These are phyloP conservation scores for Drosophila elegans DNA, from an alignment of 1,140 invertebrate species.

Conservation along the genomic window DNA sequence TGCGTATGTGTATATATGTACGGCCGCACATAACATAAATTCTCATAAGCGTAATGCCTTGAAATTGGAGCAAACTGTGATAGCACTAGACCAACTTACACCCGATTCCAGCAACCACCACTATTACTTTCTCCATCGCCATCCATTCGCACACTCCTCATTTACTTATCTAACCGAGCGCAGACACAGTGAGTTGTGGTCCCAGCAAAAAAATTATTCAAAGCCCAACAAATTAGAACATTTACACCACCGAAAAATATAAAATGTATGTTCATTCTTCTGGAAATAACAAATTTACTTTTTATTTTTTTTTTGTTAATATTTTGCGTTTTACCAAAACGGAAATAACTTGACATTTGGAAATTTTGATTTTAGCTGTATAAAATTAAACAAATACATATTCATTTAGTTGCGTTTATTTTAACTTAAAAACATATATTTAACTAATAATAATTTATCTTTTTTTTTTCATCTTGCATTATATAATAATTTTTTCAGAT, in stretches of 20 bases:
- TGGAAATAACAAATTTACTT: too few species aligned
- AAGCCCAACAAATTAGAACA: neutral
- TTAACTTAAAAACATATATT: too few species aligned
- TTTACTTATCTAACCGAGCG: slow-evolving; percentile 43
- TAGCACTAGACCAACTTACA: slow-evolving; percentile 36
- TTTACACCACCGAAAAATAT: neutral
- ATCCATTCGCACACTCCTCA: slow-evolving; percentile 3
- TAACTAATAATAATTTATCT: too few species aligned
- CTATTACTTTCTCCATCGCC: slow-evolving; percentile 1
- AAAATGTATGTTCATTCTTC: neutral
- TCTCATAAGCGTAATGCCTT: slow-evolving; percentile 82
- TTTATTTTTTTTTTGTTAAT: too few species aligned
- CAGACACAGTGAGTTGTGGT: neutral
- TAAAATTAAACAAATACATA: too few species aligned
- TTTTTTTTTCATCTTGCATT: too few species aligned
- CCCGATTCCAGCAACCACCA: slow-evolving; percentile 28
- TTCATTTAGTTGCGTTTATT: too few species aligned
- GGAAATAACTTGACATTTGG: too few species aligned
- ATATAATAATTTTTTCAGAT: too few species aligned
- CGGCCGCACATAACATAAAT: slow-evolving; percentile 68
- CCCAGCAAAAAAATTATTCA: neutral
- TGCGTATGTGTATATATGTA: slow-evolving; percentile 20
- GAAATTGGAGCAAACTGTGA: slow-evolving; percentile 76
- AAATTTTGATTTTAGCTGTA: too few species aligned
- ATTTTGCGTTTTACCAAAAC: too few species aligned